These are phyloP conservation scores for Drosophila sp. DNA, from an alignment of 1,140 invertebrate species.

Conservation along the genomic window DNA sequence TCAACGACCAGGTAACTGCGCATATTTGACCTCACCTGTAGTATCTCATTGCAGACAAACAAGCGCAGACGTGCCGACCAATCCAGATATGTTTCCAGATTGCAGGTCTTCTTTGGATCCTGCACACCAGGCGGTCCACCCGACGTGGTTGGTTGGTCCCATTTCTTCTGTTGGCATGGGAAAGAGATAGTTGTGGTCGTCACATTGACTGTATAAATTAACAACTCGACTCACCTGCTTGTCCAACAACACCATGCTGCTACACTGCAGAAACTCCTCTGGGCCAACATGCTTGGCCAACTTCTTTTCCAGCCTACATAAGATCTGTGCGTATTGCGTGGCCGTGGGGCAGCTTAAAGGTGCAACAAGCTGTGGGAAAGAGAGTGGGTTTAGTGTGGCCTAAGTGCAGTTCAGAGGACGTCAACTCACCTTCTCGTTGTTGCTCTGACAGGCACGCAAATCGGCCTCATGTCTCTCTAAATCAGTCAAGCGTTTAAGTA, in stretches of 20 bases:
- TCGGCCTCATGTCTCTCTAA: slow-evolving; percentile 84
- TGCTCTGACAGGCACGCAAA: slow-evolving; percentile 79
- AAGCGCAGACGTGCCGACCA: slow-evolving; percentile 84
- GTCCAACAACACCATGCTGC: slow-evolving; percentile 78
- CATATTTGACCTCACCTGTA: slow-evolving; percentile 73
- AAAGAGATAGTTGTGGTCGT: neutral
- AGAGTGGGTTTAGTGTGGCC: neutral
- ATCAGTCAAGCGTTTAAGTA: slow-evolving; percentile 85
- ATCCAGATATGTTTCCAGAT: slow-evolving; percentile 84
- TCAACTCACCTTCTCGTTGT: slow-evolving; percentile 69
- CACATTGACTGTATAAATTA: neutral
- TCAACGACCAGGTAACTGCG: slow-evolving; percentile 26
- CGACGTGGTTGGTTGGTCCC: slow-evolving; percentile 77
- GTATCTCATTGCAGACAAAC: slow-evolving; percentile 84
- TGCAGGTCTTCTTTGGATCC: slow-evolving; percentile 84
- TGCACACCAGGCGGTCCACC: slow-evolving; percentile 77
- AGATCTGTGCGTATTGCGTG: slow-evolving; percentile 83
- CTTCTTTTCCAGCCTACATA: slow-evolving; percentile 82
- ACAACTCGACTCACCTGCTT: slow-evolving; percentile 68
- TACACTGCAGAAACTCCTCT: slow-evolving; percentile 84
- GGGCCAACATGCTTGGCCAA: slow-evolving; percentile 84
- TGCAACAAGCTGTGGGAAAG: slow-evolving; percentile 5
- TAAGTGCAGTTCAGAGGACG: neutral
- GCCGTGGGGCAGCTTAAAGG: slow-evolving; percentile 71
- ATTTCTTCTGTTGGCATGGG: slow-evolving; percentile 72